Conservation (phyloP, 2,888 invertebrate species). For the Tromatobia lineatoria region DNA sequence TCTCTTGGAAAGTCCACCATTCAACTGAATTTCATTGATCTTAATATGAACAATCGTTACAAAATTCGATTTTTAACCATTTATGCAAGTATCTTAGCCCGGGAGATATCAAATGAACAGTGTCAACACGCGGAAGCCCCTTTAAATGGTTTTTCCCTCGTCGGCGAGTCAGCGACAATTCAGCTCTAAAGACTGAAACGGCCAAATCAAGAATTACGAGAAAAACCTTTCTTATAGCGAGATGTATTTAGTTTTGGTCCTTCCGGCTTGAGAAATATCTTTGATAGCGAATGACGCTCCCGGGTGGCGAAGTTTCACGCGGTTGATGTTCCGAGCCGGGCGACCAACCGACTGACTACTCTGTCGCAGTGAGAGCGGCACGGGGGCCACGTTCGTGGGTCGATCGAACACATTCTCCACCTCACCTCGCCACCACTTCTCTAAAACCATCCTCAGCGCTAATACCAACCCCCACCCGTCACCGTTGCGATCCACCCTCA, state of each 20-base stretch:
- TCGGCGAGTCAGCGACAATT: neutral
- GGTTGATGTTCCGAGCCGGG: conserved; percentile 67
- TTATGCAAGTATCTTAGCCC: neutral
- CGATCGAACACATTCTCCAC: conserved; percentile 82
- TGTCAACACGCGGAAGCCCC: neutral
- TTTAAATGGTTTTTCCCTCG: neutral
- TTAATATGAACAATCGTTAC: neutral
- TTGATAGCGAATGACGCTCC: neutral
- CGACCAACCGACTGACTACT: conserved; percentile 79
- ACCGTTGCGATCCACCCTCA: conserved; percentile 28
- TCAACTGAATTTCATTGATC: conserved; percentile 46
- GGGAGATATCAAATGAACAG: neutral
- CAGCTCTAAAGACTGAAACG: neutral
- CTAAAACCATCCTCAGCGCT: conserved; percentile 67
- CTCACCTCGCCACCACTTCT: conserved; percentile 69
- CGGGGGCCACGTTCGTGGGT: conserved; percentile 76
- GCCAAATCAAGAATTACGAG: neutral
- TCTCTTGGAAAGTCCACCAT: conserved; percentile 53
- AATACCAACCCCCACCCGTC: conserved; percentile 35
- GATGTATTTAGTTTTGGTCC: neutral
- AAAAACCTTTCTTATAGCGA: too few relatives aligned
- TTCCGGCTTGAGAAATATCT: neutral
- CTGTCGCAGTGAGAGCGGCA: conserved; percentile 82
- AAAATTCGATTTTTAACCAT: neutral
- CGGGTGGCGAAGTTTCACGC: conserved; percentile 25